phyloP scores from a whole-genome alignment of 2,113 vertebrate species.

The Pungitius pungitius region DNA sequence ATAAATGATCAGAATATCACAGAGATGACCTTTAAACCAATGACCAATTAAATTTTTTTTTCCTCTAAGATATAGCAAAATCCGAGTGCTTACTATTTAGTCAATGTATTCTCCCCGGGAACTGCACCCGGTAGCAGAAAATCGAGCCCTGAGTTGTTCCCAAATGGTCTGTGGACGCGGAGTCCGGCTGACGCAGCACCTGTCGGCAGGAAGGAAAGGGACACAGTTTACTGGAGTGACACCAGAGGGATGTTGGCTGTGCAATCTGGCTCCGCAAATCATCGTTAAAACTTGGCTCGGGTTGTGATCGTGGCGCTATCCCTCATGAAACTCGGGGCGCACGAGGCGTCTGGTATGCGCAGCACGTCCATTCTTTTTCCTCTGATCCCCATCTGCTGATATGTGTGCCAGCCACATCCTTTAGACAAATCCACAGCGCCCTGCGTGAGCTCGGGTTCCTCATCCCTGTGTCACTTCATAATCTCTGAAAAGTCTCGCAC shows the following conservation, averaged over 20 bases:
- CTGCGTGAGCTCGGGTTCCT: background rate
- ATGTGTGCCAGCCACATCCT: slow-evolving; percentile 24
- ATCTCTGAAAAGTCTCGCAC: slow-evolving; percentile 3
- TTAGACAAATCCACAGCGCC: slow-evolving; percentile 34
- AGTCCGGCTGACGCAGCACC: slow-evolving; percentile 52
- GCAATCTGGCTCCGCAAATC: slow-evolving; percentile 58
- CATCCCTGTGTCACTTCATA: background rate
- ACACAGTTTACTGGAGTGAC: slow-evolving; percentile 45
- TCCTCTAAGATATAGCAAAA: background rate
- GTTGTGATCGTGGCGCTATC: slow-evolving; percentile 22
- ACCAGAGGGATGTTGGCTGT: slow-evolving; percentile 53
- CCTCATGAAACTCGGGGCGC: slow-evolving; percentile 36
- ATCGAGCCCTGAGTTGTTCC: background rate
- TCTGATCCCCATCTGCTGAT: slow-evolving; percentile 51
- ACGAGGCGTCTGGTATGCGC: slow-evolving; percentile 55
- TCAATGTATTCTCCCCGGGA: background rate
- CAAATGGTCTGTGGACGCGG: background rate
- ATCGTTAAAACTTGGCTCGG: slow-evolving; percentile 56
- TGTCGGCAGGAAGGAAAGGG: slow-evolving; percentile 37
- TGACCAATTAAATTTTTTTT: background rate
- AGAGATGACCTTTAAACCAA: background rate
- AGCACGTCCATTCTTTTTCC: slow-evolving; percentile 50
- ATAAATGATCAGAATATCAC: background rate
- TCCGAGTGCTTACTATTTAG: background rate
- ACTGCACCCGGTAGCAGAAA: background rate